Conservation (phyloP, 2,888 invertebrate genomes). For the Glyphotaelius pellucidus region DNA sequence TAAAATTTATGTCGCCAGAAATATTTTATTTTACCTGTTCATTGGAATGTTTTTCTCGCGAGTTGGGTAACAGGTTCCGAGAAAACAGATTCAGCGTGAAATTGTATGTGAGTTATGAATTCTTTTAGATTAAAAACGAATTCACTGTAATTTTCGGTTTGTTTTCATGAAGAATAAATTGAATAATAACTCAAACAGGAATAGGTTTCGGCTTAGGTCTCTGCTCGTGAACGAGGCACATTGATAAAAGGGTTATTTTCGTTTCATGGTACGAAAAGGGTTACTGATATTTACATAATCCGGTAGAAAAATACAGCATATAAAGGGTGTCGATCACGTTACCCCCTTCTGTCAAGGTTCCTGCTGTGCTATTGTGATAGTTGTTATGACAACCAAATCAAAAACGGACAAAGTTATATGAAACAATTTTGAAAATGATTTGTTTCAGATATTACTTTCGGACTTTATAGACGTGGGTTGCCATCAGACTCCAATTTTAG, state of each 20-base stretch:
- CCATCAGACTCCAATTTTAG: not conserved
- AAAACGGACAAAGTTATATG: not conserved
- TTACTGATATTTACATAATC: not conserved
- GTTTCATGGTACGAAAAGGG: not conserved
- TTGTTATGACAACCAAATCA: slow-evolving; percentile 2
- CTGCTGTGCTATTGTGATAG: not conserved
- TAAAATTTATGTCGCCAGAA: slow-evolving; percentile 45
- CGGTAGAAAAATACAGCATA: not conserved
- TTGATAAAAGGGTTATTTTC: slow-evolving; percentile 7
- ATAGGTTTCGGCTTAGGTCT: not conserved
- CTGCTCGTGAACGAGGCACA: not conserved
- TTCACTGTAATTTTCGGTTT: slow-evolving; percentile 5
- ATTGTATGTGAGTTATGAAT: slow-evolving; percentile 20
- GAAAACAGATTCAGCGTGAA: not conserved
- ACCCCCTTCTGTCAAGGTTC: not conserved
- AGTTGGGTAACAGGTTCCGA: not conserved
- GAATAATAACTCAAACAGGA: slow-evolving; percentile 22
- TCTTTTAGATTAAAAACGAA: slow-evolving; percentile 31
- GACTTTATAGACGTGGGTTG: not conserved
- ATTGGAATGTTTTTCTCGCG: slow-evolving; percentile 29
- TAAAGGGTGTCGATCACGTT: not conserved
- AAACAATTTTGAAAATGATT: not conserved
- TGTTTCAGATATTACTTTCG: not conserved
- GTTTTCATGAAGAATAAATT: not conserved
- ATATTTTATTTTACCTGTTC: slow-evolving; percentile 30